Percentiles rank a stretch among this genome's conserved stretches.
These are phyloP conservation scores for Muscicapa comitata DNA, from an alignment of 2,797 vertebrate genomes.

Conservation along the genomic window DNA sequence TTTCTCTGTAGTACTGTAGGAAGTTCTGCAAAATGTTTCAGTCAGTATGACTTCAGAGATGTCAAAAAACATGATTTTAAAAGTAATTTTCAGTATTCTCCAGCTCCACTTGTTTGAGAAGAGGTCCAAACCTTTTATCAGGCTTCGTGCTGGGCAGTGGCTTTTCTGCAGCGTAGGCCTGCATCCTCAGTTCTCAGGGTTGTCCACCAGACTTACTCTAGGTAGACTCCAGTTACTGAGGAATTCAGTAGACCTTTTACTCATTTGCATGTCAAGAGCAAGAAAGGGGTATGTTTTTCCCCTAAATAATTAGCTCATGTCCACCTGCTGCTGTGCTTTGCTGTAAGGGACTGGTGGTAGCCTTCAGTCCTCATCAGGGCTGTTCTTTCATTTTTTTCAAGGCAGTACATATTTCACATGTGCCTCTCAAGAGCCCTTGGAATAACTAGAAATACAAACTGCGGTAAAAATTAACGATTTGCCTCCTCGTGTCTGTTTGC, in stretches of 20 bases:
- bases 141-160: background rate
- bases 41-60: background rate
- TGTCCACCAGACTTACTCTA: background rate
- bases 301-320: background rate
- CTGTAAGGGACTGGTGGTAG: background rate
- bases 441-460: background rate
- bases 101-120: background rate
- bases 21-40: background rate
- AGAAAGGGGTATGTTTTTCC: accelerated
- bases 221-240: background rate
- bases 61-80: background rate
- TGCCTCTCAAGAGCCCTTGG: background rate
- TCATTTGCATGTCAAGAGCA: background rate
- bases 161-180: background rate
- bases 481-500: background rate
- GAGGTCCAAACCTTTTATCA: background rate
- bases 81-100: background rate
- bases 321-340: background rate
- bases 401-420: background rate
- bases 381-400: background rate
- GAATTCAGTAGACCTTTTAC: background rate
- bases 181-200: background rate
- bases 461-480: background rate
- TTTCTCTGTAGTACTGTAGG: background rate
- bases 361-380: background rate